Conservation (phyloP, 2,113 vertebrate genomes). For the Regulus satrapa region DNA sequence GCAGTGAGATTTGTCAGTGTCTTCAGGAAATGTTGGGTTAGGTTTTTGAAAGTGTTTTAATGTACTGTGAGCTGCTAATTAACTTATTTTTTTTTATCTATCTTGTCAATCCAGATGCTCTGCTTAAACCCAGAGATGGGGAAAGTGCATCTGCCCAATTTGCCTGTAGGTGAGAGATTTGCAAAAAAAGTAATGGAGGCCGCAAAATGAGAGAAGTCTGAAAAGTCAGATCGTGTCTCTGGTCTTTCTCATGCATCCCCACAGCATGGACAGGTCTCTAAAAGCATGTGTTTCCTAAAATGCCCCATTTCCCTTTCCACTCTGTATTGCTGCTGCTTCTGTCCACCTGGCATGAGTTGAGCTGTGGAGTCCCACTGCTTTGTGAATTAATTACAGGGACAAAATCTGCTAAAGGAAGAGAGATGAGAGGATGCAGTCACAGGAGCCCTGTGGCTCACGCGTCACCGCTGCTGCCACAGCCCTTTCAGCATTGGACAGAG, state of each 20-base stretch:
- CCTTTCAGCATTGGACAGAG: background rate
- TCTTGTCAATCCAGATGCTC: background rate
- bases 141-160: background rate
- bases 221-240: background rate
- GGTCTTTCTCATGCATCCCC: background rate
- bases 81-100: background rate
- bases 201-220: background rate
- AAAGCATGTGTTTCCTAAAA: background rate
- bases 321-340: background rate
- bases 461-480: accelerated
- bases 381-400: background rate
- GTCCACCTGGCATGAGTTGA: background rate
- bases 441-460: background rate
- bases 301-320: background rate
- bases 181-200: background rate
- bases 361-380: background rate
- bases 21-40: background rate
- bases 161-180: background rate
- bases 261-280: background rate
- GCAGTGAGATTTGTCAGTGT: background rate
- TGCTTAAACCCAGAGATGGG: background rate
- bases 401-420: background rate
- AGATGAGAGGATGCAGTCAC: accelerated
- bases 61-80: background rate
- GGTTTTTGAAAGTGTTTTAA: background rate